Percentiles rank a stretch among this genome's conserved stretches.
Conservation (phyloP, 2,888 invertebrate genomes). For the Gibbula magus region DNA sequence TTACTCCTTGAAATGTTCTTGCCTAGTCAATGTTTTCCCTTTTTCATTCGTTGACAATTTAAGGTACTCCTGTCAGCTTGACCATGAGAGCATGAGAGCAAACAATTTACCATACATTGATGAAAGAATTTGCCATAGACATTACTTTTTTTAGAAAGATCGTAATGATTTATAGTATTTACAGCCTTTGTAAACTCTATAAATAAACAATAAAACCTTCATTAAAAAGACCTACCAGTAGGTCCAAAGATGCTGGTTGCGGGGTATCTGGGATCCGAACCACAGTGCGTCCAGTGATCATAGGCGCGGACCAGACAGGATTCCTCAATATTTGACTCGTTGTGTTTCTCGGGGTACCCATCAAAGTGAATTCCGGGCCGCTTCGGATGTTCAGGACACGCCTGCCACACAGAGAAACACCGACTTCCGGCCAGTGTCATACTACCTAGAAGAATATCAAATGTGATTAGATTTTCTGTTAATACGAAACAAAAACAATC, state of each 20-base stretch:
- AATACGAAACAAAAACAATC: not conserved
- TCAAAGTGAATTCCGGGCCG: not conserved
- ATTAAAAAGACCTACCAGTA: constrained; percentile 57
- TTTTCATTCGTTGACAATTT: too few relatives aligned
- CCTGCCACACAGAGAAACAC: not conserved
- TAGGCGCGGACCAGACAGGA: constrained; percentile 46
- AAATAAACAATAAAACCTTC: too few relatives aligned
- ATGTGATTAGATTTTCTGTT: constrained; percentile 33
- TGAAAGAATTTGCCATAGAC: too few relatives aligned
- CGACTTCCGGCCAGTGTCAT: not conserved
- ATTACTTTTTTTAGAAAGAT: too few relatives aligned
- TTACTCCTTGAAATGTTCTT: too few relatives aligned
- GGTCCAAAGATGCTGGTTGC: constrained; percentile 52
- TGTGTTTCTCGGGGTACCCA: not conserved
- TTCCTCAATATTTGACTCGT: constrained; percentile 38
- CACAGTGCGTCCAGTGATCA: constrained; percentile 49
- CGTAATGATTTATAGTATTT: too few relatives aligned
- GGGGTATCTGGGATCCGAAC: constrained; percentile 41
- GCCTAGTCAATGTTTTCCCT: too few relatives aligned
- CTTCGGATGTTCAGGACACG: not conserved
- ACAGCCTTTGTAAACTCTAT: too few relatives aligned
- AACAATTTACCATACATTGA: too few relatives aligned
- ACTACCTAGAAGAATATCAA: not conserved
- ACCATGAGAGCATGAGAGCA: too few relatives aligned
- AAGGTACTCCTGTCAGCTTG: too few relatives aligned